phyloP scores from a whole-genome alignment of 2,888 invertebrate species.

The Synanthedon myopaeformis region DNA sequence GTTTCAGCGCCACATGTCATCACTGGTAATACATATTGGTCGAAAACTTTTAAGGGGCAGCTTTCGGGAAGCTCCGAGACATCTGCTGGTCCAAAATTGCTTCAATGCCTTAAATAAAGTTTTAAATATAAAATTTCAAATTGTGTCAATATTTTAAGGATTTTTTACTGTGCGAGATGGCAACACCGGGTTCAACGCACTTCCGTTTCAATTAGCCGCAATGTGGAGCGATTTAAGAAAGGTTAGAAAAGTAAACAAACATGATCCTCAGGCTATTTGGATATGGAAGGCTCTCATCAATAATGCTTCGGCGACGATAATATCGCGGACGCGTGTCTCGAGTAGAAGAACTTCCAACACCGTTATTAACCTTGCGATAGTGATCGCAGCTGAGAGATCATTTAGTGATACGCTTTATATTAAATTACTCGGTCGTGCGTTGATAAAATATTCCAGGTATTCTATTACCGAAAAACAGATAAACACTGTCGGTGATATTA shows the following conservation, averaged over 20 bases:
- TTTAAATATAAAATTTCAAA: too few relatives aligned
- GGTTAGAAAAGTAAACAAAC: conserved; percentile 61
- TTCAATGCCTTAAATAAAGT: too few relatives aligned
- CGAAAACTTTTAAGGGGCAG: too few relatives aligned
- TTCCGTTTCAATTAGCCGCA: conserved; percentile 53
- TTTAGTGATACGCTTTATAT: conserved; percentile 70
- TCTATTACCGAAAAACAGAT: conserved; percentile 67
- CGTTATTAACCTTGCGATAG: conserved; percentile 65
- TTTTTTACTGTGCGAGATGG: too few relatives aligned
- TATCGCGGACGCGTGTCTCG: conserved; percentile 64
- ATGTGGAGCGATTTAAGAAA: conserved; percentile 46
- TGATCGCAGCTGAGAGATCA: conserved; percentile 61
- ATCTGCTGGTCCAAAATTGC: too few relatives aligned
- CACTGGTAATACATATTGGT: too few relatives aligned
- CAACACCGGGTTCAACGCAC: conserved; percentile 8
- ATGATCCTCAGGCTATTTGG: conserved; percentile 65
- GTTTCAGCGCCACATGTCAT: too few relatives aligned
- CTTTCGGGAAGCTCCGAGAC: too few relatives aligned
- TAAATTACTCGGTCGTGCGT: conserved; percentile 70
- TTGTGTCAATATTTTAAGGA: too few relatives aligned
- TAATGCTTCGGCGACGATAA: conserved; percentile 61
- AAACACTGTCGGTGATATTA: conserved; percentile 53
- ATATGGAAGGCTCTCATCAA: conserved; percentile 62
- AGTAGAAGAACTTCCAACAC: conserved; percentile 58
- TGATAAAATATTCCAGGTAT: conserved; percentile 67